Base-by-base conservation (phyloP, 1,140 invertebrate genomes). In the Rhyzopertha dominica region DNA sequence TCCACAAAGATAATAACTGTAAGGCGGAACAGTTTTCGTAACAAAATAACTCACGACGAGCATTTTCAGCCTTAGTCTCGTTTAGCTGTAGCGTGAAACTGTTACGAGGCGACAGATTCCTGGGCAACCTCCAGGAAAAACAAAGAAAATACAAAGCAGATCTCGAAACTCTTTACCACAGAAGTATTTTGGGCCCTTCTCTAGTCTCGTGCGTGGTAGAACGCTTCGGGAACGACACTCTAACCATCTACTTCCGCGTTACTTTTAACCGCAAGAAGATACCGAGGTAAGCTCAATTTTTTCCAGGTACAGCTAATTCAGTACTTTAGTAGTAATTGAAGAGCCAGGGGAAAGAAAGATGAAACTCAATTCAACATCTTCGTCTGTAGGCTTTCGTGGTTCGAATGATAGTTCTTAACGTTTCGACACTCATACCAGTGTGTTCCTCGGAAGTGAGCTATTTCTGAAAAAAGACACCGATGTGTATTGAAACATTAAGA, bases 241-340 rank as follows among this genome's bases (percentile, higher is more conserved):
- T 85, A n/a, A 79, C 83, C 49, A 80, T 87, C 7, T 82, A 82
- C 66, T 88, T 85, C 66, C 78, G 75, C 66, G 55, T 88, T 7
- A 80, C 82, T 48, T 68, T 87, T 13, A 84, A 88, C 61, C 73
- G 81, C 55, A 80, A 80, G 73, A 54, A 85, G 77, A 74, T 85
- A 54, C 78, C 81, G 3, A 79, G 74, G 76, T 80, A 68, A 53
- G 61, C 59, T 22, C 36, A 41, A 26, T n/a, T n/a, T n/a, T n/a
- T n/a, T n/a, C n/a, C n/a, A n/a, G n/a, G n/a, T n/a, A n/a, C n/a
- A n/a, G n/a, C n/a, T n/a, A n/a, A n/a, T n/a, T n/a, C n/a, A n/a
- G n/a, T n/a, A n/a, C n/a, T n/a, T n/a, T n/a, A n/a, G n/a, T n/a
- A n/a, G n/a, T n/a, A n/a, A n/a, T n/a, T n/a, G n/a, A n/a, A n/a